Conservation (phyloP, 2,797 vertebrate genomes). For the Streptopelia turtur region DNA sequence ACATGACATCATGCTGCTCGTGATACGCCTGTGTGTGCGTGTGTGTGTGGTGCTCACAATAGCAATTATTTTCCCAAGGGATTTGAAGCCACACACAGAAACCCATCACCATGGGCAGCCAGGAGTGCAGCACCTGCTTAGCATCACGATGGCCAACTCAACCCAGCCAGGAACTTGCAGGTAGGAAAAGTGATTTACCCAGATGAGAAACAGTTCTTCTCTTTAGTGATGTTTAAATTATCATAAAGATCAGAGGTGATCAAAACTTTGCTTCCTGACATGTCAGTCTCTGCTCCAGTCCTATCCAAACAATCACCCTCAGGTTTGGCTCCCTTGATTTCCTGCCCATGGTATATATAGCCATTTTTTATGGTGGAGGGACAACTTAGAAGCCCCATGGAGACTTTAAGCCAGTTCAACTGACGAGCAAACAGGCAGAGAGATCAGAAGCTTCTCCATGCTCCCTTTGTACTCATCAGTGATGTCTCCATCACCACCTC, state of each 20-base stretch:
- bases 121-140: not conserved
- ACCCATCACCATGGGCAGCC: too few relatives aligned
- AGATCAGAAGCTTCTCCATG: not conserved
- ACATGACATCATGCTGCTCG: not conserved
- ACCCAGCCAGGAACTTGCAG: not conserved
- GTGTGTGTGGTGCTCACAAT: not conserved
- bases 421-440: not conserved
- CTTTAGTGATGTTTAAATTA: not conserved
- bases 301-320: not conserved
- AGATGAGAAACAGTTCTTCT: not conserved
- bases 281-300: not conserved
- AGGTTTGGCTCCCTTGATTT: not conserved
- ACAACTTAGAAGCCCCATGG: not conserved
- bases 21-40: fast-evolving
- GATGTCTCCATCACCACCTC: not conserved
- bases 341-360: not conserved
- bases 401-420: not conserved
- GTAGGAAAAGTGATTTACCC: not conserved
- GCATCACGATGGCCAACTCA: fast-evolving
- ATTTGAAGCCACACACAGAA: not conserved
- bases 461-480: not conserved
- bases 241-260: not conserved
- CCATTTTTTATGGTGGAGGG: not conserved
- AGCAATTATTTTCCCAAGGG: not conserved
- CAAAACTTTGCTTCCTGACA: not conserved